Evolutionary conservation across 1,140 invertebrate species (phyloP).

Genomic region (Ridgeia piscesae): DNA sequence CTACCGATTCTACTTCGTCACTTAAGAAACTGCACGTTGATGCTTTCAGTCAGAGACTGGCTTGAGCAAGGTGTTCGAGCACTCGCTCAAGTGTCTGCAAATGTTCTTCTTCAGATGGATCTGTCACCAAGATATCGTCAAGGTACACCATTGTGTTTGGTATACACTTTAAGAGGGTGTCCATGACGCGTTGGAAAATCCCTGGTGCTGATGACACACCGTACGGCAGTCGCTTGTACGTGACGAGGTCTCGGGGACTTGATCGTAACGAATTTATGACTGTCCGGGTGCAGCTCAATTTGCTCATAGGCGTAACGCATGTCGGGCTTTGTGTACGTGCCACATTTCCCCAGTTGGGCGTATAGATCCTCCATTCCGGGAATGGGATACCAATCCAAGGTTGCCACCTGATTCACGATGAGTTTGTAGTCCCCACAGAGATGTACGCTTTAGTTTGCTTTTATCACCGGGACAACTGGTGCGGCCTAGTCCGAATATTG

Average conservation of each 20-base stretch:
- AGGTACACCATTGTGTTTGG: too few relatives aligned
- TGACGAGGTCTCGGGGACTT: conserved; percentile 1
- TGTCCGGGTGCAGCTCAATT: background rate
- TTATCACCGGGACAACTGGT: conserved; percentile 21
- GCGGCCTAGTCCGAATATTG: conserved; percentile 3
- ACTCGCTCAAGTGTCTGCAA: too few relatives aligned
- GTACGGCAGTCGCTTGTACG: too few relatives aligned
- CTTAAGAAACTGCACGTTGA: too few relatives aligned
- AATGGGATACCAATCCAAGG: background rate
- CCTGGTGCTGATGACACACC: too few relatives aligned
- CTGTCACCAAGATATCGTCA: too few relatives aligned
- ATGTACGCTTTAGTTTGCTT: background rate
- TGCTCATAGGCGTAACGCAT: conserved; percentile 12
- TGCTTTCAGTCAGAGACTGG: too few relatives aligned
- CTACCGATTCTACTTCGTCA: too few relatives aligned
- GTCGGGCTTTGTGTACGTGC: conserved; percentile 7
- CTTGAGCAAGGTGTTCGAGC: too few relatives aligned
- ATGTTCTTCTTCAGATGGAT: too few relatives aligned
- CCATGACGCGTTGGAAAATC: too few relatives aligned
- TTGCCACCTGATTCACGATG: conserved; percentile 10
- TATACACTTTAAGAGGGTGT: too few relatives aligned
- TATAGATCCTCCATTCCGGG: conserved; percentile 12
- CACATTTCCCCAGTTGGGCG: background rate
- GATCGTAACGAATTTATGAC: conserved; percentile 3
- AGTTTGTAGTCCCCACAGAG: conserved; percentile 18